phyloP scores from a whole-genome alignment of 1,140 invertebrate species.

The Campoletis sonorensis region DNA sequence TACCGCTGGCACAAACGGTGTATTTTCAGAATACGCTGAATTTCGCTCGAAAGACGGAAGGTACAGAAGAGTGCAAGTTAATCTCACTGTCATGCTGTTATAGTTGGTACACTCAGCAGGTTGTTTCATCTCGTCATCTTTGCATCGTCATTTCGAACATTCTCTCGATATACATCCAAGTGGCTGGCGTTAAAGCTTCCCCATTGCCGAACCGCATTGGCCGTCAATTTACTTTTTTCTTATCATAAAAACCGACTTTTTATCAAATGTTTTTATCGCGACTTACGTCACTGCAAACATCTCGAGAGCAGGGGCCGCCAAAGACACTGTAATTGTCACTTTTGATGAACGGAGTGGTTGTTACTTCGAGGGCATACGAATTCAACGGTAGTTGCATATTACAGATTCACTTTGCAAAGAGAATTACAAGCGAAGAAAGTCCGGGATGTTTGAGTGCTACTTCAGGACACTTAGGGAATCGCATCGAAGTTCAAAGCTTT shows the following conservation, averaged over 20 bases:
- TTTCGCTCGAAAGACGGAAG: neutral
- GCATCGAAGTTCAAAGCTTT: conserved; percentile 11
- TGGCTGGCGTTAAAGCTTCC: neutral
- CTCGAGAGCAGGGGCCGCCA: neutral
- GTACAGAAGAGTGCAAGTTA: conserved; percentile 1
- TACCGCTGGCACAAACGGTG: conserved; percentile 17
- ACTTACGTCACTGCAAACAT: neutral
- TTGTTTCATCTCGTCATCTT: conserved; percentile 4
- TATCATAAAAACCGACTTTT: too few relatives aligned
- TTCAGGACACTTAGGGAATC: conserved; percentile 28
- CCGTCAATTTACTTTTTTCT: neutral
- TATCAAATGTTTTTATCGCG: too few relatives aligned
- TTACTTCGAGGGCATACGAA: conserved; percentile 4
- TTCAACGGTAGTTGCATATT: neutral
- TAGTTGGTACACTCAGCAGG: conserved; percentile 18
- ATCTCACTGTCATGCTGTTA: conserved; percentile 10
- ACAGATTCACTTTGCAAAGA: neutral
- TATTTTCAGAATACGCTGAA: conserved; percentile 23
- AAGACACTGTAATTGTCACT: conserved; percentile 19
- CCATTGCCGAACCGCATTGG: neutral
- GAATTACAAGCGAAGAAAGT: conserved; percentile 27
- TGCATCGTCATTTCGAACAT: neutral
- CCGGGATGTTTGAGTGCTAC: conserved; percentile 31
- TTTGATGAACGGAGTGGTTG: neutral
- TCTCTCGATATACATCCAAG: neutral